Conservation (phyloP, 2,797 vertebrate genomes). For the Falco naumanni region DNA sequence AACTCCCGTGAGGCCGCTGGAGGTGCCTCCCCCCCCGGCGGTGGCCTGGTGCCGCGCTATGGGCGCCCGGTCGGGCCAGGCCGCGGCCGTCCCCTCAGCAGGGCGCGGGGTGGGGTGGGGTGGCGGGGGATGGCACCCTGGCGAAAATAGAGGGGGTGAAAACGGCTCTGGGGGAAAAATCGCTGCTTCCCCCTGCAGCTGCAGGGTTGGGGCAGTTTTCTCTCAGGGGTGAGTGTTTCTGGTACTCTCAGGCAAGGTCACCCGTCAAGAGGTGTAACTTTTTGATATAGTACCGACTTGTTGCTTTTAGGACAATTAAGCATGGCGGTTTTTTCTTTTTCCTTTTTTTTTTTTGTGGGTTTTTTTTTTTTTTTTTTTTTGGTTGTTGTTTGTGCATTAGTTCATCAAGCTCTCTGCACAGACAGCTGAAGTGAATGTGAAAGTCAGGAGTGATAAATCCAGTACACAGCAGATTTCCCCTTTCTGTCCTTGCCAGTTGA, state of each 20-base stretch:
- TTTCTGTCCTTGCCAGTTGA: background rate
- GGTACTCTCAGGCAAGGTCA: background rate
- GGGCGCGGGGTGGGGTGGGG: background rate
- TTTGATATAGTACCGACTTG: background rate
- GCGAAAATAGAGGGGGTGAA: fast-evolving
- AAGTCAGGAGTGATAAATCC: background rate
- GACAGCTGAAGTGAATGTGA: background rate
- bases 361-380: too few species aligned
- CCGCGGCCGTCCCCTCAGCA: too few species aligned
- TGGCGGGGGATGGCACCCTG: fast-evolving
- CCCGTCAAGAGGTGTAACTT: background rate
- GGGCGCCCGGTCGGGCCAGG: background rate
- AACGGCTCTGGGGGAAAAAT: fast-evolving
- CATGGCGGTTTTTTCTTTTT: fast-evolving
- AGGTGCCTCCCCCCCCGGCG: background rate
- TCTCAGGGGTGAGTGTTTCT: background rate
- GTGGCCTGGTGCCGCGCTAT: background rate
- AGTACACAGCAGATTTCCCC: background rate
- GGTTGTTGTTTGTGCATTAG: background rate
- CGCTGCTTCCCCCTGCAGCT: background rate
- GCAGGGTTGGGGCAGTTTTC: background rate
- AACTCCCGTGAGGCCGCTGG: constrained; percentile 51
- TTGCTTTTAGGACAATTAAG: background rate
- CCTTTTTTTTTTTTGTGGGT: too few species aligned
- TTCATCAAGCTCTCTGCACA: background rate